These are phyloP conservation scores for Pseudochromis fuscus DNA, from an alignment of 2,797 vertebrate genomes.

Conservation along the genomic window DNA sequence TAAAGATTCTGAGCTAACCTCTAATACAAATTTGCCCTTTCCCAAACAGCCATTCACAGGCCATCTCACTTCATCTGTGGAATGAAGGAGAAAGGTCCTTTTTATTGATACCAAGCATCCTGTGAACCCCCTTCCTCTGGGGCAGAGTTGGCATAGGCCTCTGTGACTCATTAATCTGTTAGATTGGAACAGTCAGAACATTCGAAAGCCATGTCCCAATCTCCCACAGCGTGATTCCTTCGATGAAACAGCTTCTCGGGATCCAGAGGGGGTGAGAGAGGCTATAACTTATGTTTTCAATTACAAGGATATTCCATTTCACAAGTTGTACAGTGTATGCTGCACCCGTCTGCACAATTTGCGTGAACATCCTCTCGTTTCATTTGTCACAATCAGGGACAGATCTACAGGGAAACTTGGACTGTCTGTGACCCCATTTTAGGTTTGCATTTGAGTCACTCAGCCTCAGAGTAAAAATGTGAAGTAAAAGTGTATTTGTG, in stretches of 20 bases:
- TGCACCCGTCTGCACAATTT: slow-evolving; percentile 59
- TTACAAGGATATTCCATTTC: slow-evolving; percentile 75
- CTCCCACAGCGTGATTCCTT: slow-evolving; percentile 67
- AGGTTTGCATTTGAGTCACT: slow-evolving; percentile 7
- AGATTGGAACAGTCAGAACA: slow-evolving; percentile 83
- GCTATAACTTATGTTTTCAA: slow-evolving; percentile 79
- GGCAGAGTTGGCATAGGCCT: slow-evolving; percentile 69
- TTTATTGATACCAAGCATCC: slow-evolving; percentile 77
- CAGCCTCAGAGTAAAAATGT: slow-evolving; percentile 12
- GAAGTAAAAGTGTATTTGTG: too few relatives aligned
- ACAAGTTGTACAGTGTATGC: slow-evolving; percentile 52
- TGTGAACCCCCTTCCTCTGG: slow-evolving; percentile 72
- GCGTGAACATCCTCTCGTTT: slow-evolving; percentile 47
- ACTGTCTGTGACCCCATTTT: slow-evolving; percentile 19
- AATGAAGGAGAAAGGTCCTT: slow-evolving; percentile 65
- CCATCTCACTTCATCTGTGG: slow-evolving; percentile 59
- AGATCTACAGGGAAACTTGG: slow-evolving; percentile 30
- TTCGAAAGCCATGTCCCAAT: slow-evolving; percentile 70
- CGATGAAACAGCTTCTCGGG: slow-evolving; percentile 72
- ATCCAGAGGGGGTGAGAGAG: slow-evolving; percentile 54
- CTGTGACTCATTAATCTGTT: slow-evolving; percentile 83
- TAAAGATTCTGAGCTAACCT: slow-evolving; percentile 56
- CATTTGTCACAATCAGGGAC: slow-evolving; percentile 61
- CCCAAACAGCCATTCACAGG: slow-evolving; percentile 55
- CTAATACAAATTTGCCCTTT: slow-evolving; percentile 65